Evolutionary conservation across 2,888 invertebrate species (phyloP), one percentile per base, ranked within the genome.

Genomic region (Nomada lathburiana): DNA sequence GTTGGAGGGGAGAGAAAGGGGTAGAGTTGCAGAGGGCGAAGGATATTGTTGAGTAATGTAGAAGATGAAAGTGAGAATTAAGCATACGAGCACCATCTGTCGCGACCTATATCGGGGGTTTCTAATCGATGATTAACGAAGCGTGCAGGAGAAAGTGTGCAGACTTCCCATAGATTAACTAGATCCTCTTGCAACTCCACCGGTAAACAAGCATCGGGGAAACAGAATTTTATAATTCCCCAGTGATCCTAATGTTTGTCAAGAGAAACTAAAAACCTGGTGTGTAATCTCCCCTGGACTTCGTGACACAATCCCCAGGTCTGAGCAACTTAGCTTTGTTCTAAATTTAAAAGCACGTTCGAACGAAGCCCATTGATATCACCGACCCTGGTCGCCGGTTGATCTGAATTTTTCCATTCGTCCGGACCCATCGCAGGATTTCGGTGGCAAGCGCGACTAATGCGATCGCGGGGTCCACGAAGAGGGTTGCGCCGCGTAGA

Each of bases 371-470:
- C 82, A 73, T 86, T 79, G 80, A 79, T 86, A 76, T 65, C 57
- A 10, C 4, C 59, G 57, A 50, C n/a, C 23, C 20, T 52, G 55
- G 57, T 50, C 18, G 16, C 59, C 59, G n/a, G 64, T 57, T 29
- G 64, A 62, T 55, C 62, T 71, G 52, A 63, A 67, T 80, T 60
- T 80, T 55, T 72, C 55, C 53, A 16, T 42, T 69, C 63, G 16
- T 29, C 57, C 65, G 67, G 59, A 80, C 87, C 62, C 80, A 59
- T 68, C 62, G 60, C 76, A 68, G 73, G 65, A 57, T 69, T 67
- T 47, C 60, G 55, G 79, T 74, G 80, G 82, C 69, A 76, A 80
- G 87, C 87, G 85, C 82, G 81, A 86, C 88, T 83, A 87, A 90
- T 87, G 86, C 83, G 88, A 88, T 86, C 87, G 79, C 71, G 64